A percentile compares a stretch with the other conserved stretches of the same genome.
These are phyloP conservation scores for Samia ricini DNA, from an alignment of 1,140 invertebrate species.

Conservation along the genomic window DNA sequence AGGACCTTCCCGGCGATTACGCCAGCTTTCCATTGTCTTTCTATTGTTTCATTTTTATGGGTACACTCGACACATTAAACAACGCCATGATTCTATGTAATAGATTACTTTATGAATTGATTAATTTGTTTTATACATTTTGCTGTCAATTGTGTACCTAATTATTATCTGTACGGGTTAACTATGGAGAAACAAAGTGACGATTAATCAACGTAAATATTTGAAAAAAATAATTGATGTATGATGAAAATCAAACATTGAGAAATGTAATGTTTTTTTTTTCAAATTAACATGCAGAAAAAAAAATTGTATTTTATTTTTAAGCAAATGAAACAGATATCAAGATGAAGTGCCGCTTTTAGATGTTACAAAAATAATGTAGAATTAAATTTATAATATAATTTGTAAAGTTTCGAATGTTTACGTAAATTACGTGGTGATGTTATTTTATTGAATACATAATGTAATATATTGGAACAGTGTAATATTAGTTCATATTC, in stretches of 20 bases:
- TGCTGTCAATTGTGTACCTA: neutral
- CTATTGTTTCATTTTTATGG: no score
- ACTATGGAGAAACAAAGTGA: no score
- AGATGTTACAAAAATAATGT: constrained; percentile 31
- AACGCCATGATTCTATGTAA: neutral
- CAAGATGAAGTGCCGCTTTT: constrained; percentile 11
- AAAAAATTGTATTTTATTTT: neutral
- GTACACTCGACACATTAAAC: no score
- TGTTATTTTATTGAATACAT: neutral
- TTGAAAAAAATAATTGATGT: no score
- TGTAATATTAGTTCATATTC: neutral
- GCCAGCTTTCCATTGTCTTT: no score
- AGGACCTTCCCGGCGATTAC: no score
- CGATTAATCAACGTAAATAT: no score
- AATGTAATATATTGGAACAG: neutral
- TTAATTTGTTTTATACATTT: neutral
- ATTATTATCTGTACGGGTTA: neutral
- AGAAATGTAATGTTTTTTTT: no score
- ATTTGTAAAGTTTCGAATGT: neutral
- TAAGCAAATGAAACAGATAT: neutral
- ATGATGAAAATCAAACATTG: no score
- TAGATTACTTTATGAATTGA: neutral
- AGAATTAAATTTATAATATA: constrained; percentile 11
- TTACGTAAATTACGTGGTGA: neutral
- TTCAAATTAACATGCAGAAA: no score